These are phyloP conservation scores for Penaeus vannamei DNA, from an alignment of 1,140 invertebrate genomes.

Conservation along the genomic window DNA sequence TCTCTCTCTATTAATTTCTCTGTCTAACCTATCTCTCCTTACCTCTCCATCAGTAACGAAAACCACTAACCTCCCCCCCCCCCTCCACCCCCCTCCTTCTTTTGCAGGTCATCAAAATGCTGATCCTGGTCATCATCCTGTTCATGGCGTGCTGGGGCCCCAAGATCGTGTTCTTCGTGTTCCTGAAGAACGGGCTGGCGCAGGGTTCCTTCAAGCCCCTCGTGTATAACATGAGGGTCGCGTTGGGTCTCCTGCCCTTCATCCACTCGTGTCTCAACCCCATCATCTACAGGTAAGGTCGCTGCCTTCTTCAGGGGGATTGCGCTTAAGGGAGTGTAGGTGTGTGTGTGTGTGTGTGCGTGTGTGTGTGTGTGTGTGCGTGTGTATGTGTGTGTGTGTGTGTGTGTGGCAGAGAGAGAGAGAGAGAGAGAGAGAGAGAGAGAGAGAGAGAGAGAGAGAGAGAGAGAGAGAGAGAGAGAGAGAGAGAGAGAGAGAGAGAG, in stretches of 20 bases:
- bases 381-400: constrained; percentile 8
- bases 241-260: constrained; percentile 70
- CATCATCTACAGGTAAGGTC: constrained; percentile 75
- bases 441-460: background rate
- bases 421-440: background rate
- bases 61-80: too few relatives aligned
- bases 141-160: constrained; percentile 75
- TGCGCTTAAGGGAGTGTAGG: constrained; percentile 57
- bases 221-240: constrained; percentile 68
- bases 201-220: constrained; percentile 52
- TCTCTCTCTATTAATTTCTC: too few relatives aligned
- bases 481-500: background rate
- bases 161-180: constrained; percentile 69
- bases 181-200: constrained; percentile 68
- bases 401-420: constrained; percentile 6
- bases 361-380: background rate
- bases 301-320: constrained; percentile 71
- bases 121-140: constrained; percentile 72
- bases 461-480: constrained; percentile 11
- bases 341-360: constrained; percentile 68
- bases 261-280: constrained; percentile 74
- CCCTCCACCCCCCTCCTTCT: background rate
- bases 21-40: too few relatives aligned
- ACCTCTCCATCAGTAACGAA: too few relatives aligned
- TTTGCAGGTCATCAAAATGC: constrained; percentile 70